Evolutionary conservation across 2,888 invertebrate genomes (phyloP).

Genomic region (Scotopteryx bipunctaria): DNA sequence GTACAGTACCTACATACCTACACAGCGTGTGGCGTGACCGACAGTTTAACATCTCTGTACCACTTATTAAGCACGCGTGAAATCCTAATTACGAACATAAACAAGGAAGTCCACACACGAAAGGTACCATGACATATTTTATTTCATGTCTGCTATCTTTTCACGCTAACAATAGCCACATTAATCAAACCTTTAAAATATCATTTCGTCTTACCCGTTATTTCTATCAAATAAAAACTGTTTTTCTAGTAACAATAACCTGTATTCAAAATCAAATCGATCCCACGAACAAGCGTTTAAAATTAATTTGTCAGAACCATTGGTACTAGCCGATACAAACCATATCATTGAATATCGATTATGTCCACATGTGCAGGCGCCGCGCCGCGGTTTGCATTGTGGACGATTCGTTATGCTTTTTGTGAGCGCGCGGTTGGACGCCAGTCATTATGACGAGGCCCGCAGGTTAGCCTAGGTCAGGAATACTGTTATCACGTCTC

Average conservation of each 20-base stretch:
- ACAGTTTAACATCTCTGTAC: constrained; percentile 70
- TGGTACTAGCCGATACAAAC: constrained; percentile 17
- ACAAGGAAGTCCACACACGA: constrained; percentile 47
- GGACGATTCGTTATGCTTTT: constrained; percentile 73
- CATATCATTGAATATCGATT: constrained; percentile 38
- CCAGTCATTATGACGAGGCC: constrained; percentile 57
- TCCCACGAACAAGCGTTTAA: not conserved
- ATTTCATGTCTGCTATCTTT: not conserved
- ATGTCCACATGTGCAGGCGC: constrained; percentile 46
- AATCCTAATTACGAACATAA: constrained; percentile 75
- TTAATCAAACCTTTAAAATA: not conserved
- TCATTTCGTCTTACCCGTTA: not conserved
- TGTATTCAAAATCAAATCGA: not conserved
- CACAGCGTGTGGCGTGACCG: constrained; percentile 67
- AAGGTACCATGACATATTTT: constrained; percentile 8
- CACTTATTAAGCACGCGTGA: constrained; percentile 73
- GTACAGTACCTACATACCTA: too few relatives aligned
- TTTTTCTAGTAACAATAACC: not conserved
- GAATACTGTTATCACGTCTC: constrained; percentile 41
- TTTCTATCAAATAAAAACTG: not conserved
- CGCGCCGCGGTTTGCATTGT: constrained; percentile 56
- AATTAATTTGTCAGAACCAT: constrained; percentile 16
- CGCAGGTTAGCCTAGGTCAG: constrained; percentile 62
- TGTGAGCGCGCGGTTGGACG: constrained; percentile 46
- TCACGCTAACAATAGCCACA: not conserved